These are phyloP conservation scores for Sorex fumeus DNA, from an alignment of 2,113 vertebrate species.

Conservation along the genomic window DNA sequence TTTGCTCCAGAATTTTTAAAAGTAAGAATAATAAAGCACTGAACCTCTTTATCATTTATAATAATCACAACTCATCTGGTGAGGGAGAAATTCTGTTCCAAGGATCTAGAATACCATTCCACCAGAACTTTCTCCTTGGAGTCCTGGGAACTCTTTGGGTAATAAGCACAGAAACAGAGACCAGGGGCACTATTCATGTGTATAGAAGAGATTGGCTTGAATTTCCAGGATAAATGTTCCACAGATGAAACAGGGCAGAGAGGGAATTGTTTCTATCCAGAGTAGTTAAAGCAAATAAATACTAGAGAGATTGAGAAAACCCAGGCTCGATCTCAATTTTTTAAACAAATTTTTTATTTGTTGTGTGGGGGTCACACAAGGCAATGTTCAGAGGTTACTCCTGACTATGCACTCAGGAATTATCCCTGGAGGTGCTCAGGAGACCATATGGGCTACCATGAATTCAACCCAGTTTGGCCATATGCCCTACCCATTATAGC, in stretches of 20 bases:
- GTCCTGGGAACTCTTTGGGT: fast-evolving
- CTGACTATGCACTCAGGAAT: no score
- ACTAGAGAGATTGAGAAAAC: fast-evolving
- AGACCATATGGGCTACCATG: no score
- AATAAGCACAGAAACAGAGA: neutral
- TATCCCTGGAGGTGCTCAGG: no score
- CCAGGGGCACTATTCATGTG: neutral
- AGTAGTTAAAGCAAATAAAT: neutral
- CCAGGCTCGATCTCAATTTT: neutral
- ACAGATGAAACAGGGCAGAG: neutral
- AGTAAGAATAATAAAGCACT: slow-evolving; percentile 87
- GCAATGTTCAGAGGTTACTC: no score
- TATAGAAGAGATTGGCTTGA: neutral
- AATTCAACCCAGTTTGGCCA: no score
- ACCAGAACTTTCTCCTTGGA: neutral
- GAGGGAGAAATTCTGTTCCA: neutral
- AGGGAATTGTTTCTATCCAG: neutral
- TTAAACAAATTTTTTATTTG: no score
- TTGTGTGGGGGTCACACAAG: no score
- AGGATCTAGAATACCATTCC: neutral
- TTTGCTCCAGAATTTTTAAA: slow-evolving; percentile 92
- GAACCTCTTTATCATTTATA: slow-evolving; percentile 87
- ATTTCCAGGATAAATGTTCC: neutral
- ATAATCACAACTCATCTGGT: slow-evolving; percentile 87
- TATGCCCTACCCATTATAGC: no score